Percentiles rank a stretch among this genome's conserved stretches.
These are phyloP conservation scores for Podargus strigoides DNA, from an alignment of 2,797 vertebrate species.

Conservation along the genomic window DNA sequence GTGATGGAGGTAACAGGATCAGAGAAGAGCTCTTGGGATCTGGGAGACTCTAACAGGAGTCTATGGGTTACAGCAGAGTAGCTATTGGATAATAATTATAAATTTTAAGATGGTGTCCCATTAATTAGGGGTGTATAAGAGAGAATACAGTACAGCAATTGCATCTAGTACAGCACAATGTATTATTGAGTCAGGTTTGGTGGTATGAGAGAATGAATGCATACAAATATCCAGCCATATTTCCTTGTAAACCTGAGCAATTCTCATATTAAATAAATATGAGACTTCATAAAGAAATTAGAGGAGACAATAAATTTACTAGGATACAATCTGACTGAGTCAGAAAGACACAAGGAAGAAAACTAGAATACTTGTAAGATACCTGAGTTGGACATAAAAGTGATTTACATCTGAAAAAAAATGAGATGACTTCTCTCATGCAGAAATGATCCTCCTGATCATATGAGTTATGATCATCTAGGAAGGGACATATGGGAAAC, in stretches of 20 bases:
- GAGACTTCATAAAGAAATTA: not conserved
- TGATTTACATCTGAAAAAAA: conserved; percentile 5
- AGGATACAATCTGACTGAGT: not conserved
- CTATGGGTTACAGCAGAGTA: not conserved
- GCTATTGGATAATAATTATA: not conserved
- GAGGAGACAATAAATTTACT: not conserved
- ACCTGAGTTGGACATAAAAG: not conserved
- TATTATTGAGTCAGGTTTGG: not conserved
- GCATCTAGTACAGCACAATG: not conserved
- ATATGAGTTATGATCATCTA: not conserved
- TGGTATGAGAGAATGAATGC: not conserved
- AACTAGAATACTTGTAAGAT: not conserved
- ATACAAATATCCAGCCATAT: not conserved
- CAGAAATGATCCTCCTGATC: not conserved
- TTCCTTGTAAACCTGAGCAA: not conserved
- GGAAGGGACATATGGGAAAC: not conserved
- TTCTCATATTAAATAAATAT: not conserved
- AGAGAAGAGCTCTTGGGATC: not conserved
- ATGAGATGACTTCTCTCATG: not conserved
- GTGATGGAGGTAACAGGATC: not conserved
- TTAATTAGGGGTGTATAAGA: not conserved
- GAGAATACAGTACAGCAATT: not conserved
- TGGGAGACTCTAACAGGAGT: not conserved
- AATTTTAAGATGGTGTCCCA: not conserved
- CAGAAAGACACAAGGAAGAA: not conserved